Evolutionary conservation across 1,140 invertebrate genomes (phyloP).

Genomic region (Pseudomyrmex concolor): DNA sequence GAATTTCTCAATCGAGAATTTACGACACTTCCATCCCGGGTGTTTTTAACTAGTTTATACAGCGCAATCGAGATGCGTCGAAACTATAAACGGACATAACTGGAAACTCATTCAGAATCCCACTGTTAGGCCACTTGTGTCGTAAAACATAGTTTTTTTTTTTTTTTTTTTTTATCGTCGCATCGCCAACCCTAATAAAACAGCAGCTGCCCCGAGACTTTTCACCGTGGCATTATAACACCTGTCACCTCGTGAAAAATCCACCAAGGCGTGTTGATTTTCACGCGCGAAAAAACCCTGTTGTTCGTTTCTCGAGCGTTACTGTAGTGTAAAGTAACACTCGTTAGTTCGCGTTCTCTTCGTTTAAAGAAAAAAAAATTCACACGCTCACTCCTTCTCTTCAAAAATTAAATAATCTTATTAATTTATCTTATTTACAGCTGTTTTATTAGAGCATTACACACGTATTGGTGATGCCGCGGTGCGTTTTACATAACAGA

Average conservation of each 20-base stretch:
- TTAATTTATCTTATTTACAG: neutral
- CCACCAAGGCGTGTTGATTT: conserved; percentile 38
- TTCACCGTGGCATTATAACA: conserved; percentile 57
- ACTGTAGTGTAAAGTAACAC: too few relatives aligned
- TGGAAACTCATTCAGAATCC: conserved; percentile 10
- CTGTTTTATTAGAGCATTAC: neutral
- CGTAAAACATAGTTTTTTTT: conserved; percentile 16
- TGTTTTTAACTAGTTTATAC: neutral
- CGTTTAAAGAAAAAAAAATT: neutral
- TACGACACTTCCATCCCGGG: neutral
- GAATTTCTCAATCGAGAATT: neutral
- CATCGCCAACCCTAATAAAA: conserved; percentile 53
- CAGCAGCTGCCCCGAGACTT: conserved; percentile 52
- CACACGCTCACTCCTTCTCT: too few relatives aligned
- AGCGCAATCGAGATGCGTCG: conserved; percentile 17
- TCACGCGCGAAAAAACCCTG: conserved; percentile 31
- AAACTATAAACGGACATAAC: conserved; percentile 47
- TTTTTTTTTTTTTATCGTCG: conserved; percentile 5
- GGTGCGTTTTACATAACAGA: too few relatives aligned
- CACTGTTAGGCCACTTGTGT: conserved; percentile 28
- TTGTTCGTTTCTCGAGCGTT: neutral
- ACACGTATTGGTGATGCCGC: neutral
- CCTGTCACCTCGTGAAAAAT: conserved; percentile 49
- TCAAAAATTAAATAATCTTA: too few relatives aligned
- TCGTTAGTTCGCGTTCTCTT: neutral